Evolutionary conservation across 2,888 invertebrate genomes (phyloP).

Genomic region (Germaria angustata): DNA sequence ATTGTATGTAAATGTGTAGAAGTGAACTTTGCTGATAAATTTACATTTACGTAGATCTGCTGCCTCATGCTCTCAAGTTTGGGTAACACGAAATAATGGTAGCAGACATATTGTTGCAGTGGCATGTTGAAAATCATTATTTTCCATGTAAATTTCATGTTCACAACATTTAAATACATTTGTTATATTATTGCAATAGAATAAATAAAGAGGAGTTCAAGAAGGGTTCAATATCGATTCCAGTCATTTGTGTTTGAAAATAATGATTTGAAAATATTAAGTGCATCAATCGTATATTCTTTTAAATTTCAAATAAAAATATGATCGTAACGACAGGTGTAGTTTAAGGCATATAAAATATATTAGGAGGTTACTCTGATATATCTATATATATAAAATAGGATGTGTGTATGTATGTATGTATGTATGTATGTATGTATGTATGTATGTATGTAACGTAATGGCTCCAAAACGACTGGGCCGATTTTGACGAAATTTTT

Average conservation of each 20-base stretch:
- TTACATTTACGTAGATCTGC: conserved; percentile 20
- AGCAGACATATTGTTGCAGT: conserved; percentile 21
- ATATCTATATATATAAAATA: too few relatives aligned
- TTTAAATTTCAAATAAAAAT: too few relatives aligned
- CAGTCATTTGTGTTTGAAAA: background rate
- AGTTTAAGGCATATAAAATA: too few relatives aligned
- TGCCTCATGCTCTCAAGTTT: conserved; percentile 12
- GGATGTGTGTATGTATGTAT: too few relatives aligned
- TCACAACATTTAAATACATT: conserved; percentile 30
- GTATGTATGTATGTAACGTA: too few relatives aligned
- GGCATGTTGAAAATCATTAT: conserved; percentile 43
- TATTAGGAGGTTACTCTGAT: too few relatives aligned
- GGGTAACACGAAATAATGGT: background rate
- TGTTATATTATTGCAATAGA: conserved; percentile 17
- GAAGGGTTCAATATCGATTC: background rate
- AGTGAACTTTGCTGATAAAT: conserved; percentile 36
- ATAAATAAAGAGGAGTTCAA: background rate
- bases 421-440: too few relatives aligned
- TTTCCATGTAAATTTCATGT: conserved; percentile 37
- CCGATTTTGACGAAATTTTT: too few relatives aligned
- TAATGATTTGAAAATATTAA: too few relatives aligned
- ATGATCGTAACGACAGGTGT: too few relatives aligned
- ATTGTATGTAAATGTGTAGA: conserved; percentile 18
- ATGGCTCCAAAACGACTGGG: too few relatives aligned
- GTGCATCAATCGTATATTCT: too few relatives aligned